Base-by-base conservation (phyloP, 2,888 invertebrate genomes). In the Torymus auratus region DNA sequence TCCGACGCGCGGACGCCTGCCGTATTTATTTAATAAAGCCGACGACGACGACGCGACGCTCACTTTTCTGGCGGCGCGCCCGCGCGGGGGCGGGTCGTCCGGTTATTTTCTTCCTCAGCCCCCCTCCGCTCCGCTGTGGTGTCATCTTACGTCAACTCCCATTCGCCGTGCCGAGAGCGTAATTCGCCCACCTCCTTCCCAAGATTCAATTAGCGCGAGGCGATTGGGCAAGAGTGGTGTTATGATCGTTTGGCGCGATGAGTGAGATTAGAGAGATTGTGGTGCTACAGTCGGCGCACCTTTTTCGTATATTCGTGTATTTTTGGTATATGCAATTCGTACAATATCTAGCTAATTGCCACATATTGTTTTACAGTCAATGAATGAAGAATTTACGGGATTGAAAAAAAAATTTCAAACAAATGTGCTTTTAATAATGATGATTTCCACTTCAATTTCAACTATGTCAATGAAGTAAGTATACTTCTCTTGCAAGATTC, bases 21-120 rank as follows among this genome's bases (percentile, higher is more conserved):
- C 78, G 69, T 72, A 78, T 78, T 78, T 78, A 79, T 72, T 78
- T 67, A 75, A 75, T 82, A 61, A 71, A 75, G 64, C 65, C 20
- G 41, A 41, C 14, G 55, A 15, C n/a, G n/a, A 56, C 23, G 17
- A 20, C 53, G 53, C 69, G 20, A 52, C 60, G 41, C 64, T 69
- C 17, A 56, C 50, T 62, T 78, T 72, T 72, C 72, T 78, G 78
- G 78, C 78, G 41, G 7, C 14, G 67, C 60, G 78, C 78, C 77
- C 77, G 28, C 52, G 58, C 50, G 41, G 28, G 41, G n/a, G 64
- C 14, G 41, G 64, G 13, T 23, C 56, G 68, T 69, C 69, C 73
- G 52, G 67, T 74, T 79, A 73, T 73, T 79, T 79, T 79, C 68
- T 58, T 73, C 61, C 53, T 60, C 58, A 20, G 65, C 5, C 41